Evolutionary conservation across 2,888 invertebrate genomes (phyloP).

Genomic region (Ochlodes sylvanus): DNA sequence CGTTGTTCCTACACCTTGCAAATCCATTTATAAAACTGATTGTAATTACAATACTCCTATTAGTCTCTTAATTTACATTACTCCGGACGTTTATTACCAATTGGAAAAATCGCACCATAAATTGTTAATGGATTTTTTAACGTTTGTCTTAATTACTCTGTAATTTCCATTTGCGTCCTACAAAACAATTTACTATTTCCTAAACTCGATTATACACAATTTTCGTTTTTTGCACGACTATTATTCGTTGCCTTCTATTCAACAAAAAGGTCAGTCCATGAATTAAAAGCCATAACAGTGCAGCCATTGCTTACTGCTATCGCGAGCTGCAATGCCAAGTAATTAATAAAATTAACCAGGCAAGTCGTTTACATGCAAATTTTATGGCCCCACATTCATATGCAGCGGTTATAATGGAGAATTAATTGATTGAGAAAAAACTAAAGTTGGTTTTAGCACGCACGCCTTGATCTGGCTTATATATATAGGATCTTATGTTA

Average conservation of each 20-base stretch:
- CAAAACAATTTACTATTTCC: slow-evolving; percentile 3
- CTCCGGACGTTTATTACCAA: not conserved
- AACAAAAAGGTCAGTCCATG: slow-evolving; percentile 35
- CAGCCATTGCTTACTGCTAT: slow-evolving; percentile 35
- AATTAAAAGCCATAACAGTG: slow-evolving; percentile 32
- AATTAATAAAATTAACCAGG: slow-evolving; percentile 42
- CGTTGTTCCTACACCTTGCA: not conserved
- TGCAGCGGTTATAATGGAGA: slow-evolving; percentile 33
- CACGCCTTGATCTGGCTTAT: not conserved
- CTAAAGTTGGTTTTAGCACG: slow-evolving; percentile 26
- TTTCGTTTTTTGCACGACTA: slow-evolving; percentile 4
- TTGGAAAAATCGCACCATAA: slow-evolving; percentile 12
- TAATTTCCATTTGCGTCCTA: slow-evolving; percentile 1
- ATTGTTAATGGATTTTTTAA: not conserved
- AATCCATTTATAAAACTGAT: not conserved
- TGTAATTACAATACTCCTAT: not conserved
- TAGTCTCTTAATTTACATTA: not conserved
- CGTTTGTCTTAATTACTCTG: not conserved
- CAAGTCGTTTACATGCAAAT: slow-evolving; percentile 41
- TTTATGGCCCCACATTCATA: slow-evolving; percentile 39
- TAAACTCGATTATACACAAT: not conserved
- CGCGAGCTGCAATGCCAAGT: slow-evolving; percentile 36
- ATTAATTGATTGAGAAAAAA: slow-evolving; percentile 35
- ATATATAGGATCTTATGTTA: too few species aligned
- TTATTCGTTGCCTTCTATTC: slow-evolving; percentile 22